Conservation (phyloP, 2,888 invertebrate species). For the Nasonovia ribisnigri region DNA sequence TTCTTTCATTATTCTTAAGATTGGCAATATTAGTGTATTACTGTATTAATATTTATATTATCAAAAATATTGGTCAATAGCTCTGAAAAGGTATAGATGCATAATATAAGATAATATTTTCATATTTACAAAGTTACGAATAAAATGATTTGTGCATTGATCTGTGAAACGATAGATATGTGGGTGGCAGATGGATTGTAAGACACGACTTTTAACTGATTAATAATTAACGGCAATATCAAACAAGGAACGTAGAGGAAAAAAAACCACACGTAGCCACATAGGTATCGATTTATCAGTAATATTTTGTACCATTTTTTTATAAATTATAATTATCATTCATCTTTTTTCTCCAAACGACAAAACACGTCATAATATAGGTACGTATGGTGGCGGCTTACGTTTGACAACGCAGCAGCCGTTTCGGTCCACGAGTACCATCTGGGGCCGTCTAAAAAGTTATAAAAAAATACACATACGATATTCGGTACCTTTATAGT, state of each 20-base stretch:
- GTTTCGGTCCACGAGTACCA: neutral
- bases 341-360: neutral
- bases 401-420: neutral
- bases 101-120: no score
- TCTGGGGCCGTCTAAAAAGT: neutral
- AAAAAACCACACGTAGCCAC: neutral
- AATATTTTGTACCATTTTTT: neutral
- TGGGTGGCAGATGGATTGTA: neutral
- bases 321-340: neutral
- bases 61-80: no score
- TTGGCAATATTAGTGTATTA: no score
- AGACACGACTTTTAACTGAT: neutral
- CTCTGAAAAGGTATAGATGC: no score
- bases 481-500: neutral
- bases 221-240: neutral
- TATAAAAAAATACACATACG: slow-evolving; percentile 13
- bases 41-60: no score
- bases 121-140: no score
- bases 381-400: neutral
- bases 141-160: no score
- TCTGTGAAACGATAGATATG: no score
- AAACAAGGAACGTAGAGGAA: neutral
- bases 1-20: no score
- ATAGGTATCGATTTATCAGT: neutral
- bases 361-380: neutral